Percentiles rank a stretch among this genome's conserved stretches.
These are phyloP conservation scores for Pogona vitticeps DNA, from an alignment of 2,113 vertebrate species.

Conservation along the genomic window DNA sequence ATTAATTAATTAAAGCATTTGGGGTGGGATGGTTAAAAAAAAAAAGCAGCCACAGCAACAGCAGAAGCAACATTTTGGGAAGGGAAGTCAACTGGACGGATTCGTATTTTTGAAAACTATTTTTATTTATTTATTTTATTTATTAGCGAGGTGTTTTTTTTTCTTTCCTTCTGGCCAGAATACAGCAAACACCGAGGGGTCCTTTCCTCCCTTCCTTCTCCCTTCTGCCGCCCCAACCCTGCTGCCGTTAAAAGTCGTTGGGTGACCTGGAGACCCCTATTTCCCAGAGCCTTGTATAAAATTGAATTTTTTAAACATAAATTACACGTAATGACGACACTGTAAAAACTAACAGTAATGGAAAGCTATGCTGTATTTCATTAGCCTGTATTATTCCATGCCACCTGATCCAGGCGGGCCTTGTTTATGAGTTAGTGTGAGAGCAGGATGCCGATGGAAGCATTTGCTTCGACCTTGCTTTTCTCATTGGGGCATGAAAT, in stretches of 20 bases:
- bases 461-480: slow-evolving; percentile 99
- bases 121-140: slow-evolving; percentile 65
- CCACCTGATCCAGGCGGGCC: slow-evolving; percentile 98
- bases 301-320: slow-evolving; percentile 99
- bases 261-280: slow-evolving; percentile 95
- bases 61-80: neutral
- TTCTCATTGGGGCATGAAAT: slow-evolving; percentile 99
- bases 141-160: no score
- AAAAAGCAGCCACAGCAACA: neutral
- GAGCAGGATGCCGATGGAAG: slow-evolving; percentile 99
- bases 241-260: slow-evolving; percentile 90
- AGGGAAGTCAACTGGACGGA: rapidly evolving
- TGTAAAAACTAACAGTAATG: slow-evolving; percentile 99
- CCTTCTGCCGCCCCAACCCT: neutral
- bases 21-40: neutral
- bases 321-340: slow-evolving; percentile 99
- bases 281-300: slow-evolving; percentile 95
- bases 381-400: slow-evolving; percentile 99
- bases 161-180: slow-evolving; percentile 69
- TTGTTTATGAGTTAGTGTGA: slow-evolving; percentile 99
- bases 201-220: slow-evolving; percentile 44
- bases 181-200: slow-evolving; percentile 75
- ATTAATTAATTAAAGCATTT: neutral
- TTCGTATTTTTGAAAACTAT: neutral
- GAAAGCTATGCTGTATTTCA: slow-evolving; percentile 99